These are phyloP conservation scores for Drosophila kurseongensis DNA, from an alignment of 1,140 invertebrate species.

Conservation along the genomic window DNA sequence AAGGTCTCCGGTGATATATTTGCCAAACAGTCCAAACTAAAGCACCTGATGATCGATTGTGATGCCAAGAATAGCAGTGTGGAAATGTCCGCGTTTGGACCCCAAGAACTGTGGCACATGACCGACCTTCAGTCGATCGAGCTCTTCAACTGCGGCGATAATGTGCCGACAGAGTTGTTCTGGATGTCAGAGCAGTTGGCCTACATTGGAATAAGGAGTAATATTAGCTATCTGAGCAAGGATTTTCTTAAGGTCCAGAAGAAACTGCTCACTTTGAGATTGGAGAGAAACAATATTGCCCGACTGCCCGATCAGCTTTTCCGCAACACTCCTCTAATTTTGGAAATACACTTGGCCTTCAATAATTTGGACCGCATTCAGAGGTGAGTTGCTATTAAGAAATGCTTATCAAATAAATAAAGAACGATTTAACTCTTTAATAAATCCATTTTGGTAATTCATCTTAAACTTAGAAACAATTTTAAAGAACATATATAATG, in stretches of 20 bases:
- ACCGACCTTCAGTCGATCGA: constrained; percentile 57
- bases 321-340: constrained; percentile 45
- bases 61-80: constrained; percentile 66
- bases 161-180: constrained; percentile 66
- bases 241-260: constrained; percentile 63
- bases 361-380: constrained; percentile 73
- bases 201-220: constrained; percentile 65
- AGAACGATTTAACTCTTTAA: too few species aligned
- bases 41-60: constrained; percentile 57
- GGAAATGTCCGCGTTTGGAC: constrained; percentile 65
- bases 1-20: constrained; percentile 66
- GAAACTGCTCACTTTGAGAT: constrained; percentile 47
- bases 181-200: constrained; percentile 66
- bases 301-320: constrained; percentile 62
- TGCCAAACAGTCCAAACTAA: constrained; percentile 51
- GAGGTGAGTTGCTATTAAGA: constrained; percentile 30
- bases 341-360: constrained; percentile 63
- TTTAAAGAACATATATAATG: too few species aligned
- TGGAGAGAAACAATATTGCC: constrained; percentile 66
- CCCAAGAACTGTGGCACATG: constrained; percentile 71
- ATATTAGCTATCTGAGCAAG: constrained; percentile 66
- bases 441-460: too few species aligned
- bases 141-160: constrained; percentile 66
- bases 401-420: not conserved
- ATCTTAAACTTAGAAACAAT: too few species aligned